phyloP scores from a whole-genome alignment of 2,888 invertebrate genomes.

The Euphydryas editha region DNA sequence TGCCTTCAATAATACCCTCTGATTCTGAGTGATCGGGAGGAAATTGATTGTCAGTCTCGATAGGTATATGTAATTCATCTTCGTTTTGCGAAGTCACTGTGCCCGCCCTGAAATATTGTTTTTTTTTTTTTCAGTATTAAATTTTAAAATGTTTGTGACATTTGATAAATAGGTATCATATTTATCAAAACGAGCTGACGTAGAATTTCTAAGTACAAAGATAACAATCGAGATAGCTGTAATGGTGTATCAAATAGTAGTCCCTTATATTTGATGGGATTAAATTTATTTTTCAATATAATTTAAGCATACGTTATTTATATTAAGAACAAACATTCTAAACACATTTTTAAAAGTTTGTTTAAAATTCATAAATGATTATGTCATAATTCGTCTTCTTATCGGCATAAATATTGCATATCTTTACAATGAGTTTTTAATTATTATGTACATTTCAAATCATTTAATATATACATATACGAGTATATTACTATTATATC shows the following conservation, averaged over 20 bases:
- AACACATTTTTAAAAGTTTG: neutral
- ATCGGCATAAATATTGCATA: neutral
- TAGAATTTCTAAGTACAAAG: conserved; percentile 66
- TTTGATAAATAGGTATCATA: conserved; percentile 53
- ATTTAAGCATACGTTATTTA: neutral
- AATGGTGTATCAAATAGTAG: conserved; percentile 58
- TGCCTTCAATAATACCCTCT: conserved; percentile 60
- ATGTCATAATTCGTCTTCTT: neutral
- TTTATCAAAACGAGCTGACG: conserved; percentile 72
- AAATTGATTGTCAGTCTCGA: conserved; percentile 71
- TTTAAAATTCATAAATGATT: neutral
- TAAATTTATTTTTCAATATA: too few species aligned
- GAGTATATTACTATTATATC: neutral
- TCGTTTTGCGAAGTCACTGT: conserved; percentile 59
- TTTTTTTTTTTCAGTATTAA: conserved; percentile 48
- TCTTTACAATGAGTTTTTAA: neutral
- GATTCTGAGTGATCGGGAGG: conserved; percentile 65
- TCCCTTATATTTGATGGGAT: conserved; percentile 30
- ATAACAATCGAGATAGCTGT: conserved; percentile 73
- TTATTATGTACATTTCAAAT: neutral
- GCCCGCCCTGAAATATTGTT: conserved; percentile 50
- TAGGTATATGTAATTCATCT: conserved; percentile 66
- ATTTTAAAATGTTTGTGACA: conserved; percentile 52
- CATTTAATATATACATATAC: neutral
- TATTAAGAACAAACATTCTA: neutral